Evolutionary conservation across 2,113 vertebrate species (phyloP).

Genomic region (Chamaea fasciata): DNA sequence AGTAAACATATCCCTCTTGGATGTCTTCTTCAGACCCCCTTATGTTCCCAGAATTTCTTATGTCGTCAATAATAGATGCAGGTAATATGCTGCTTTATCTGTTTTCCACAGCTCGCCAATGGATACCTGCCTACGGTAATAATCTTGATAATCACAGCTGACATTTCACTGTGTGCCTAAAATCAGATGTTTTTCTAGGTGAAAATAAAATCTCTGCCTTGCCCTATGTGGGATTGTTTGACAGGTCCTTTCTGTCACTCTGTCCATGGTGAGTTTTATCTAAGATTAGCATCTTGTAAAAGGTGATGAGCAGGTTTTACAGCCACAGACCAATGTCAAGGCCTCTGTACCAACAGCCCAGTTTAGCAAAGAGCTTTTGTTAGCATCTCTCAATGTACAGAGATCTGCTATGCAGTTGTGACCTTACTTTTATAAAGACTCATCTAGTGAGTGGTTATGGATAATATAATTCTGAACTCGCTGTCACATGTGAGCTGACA

Average conservation of each 20-base stretch:
- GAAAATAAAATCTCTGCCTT: not conserved
- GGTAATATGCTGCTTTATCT: not conserved
- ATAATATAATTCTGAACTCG: not conserved
- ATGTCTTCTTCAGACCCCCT: not conserved
- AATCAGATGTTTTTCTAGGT: not conserved
- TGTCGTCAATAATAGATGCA: not conserved
- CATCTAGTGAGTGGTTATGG: not conserved
- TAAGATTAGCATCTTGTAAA: not conserved
- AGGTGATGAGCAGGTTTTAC: not conserved
- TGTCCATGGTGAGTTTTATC: not conserved
- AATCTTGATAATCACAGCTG: not conserved
- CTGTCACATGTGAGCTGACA: not conserved
- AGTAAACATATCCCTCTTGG: not conserved
- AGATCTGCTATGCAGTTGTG: not conserved
- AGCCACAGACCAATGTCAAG: not conserved
- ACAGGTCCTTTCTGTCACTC: not conserved
- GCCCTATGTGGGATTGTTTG: not conserved
- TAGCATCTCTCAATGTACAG: not conserved
- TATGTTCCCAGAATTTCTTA: not conserved
- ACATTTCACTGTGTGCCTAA: not conserved
- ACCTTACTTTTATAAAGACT: not conserved
- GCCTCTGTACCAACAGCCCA: not conserved
- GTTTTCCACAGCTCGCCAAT: not conserved
- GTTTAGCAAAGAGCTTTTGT: not conserved
- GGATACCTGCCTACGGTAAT: fast-evolving